Conservation (phyloP, 2,888 invertebrate species). For the Gnatocerus cornutus region DNA sequence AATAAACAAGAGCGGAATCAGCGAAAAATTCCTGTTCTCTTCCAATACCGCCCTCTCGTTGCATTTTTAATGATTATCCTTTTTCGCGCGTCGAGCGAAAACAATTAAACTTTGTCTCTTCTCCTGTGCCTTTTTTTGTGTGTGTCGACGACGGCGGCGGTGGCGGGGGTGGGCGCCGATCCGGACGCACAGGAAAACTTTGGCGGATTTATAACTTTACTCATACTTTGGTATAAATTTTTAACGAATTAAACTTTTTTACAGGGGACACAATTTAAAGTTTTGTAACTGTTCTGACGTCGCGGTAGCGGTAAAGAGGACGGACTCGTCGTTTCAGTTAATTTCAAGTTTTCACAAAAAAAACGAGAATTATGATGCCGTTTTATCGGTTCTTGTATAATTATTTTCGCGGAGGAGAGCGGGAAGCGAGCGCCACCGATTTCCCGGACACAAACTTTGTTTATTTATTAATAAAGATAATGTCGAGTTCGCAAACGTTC, state of each 20-base stretch:
- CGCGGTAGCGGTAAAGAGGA: slow-evolving; percentile 39
- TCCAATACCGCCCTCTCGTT: slow-evolving; percentile 19
- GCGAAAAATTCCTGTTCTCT: slow-evolving; percentile 32
- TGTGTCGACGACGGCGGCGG: slow-evolving; percentile 1
- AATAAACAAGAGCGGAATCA: slow-evolving; percentile 55
- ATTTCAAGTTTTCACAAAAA: slow-evolving; percentile 37
- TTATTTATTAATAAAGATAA: slow-evolving; percentile 32
- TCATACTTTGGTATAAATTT: slow-evolving; percentile 66
- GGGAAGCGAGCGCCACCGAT: slow-evolving; percentile 19
- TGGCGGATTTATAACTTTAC: slow-evolving; percentile 59
- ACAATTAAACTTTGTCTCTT: slow-evolving; percentile 57
- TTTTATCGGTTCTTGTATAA: slow-evolving; percentile 23
- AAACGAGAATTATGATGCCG: slow-evolving; percentile 30
- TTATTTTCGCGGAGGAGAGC: slow-evolving; percentile 12
- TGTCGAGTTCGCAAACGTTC: slow-evolving; percentile 15
- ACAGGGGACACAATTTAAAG: slow-evolving; percentile 65
- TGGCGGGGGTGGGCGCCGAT: slow-evolving; percentile 28
- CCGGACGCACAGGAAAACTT: slow-evolving; percentile 48
- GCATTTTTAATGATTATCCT: slow-evolving; percentile 51
- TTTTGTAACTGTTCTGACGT: slow-evolving; percentile 49
- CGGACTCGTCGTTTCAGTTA: slow-evolving; percentile 41
- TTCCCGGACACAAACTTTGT: slow-evolving; percentile 23
- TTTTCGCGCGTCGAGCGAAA: slow-evolving; percentile 47
- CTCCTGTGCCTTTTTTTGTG: slow-evolving; percentile 6
- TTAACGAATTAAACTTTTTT: slow-evolving; percentile 68